Base-by-base conservation (phyloP, 2,888 invertebrate genomes). In the Clusia tigrina region DNA sequence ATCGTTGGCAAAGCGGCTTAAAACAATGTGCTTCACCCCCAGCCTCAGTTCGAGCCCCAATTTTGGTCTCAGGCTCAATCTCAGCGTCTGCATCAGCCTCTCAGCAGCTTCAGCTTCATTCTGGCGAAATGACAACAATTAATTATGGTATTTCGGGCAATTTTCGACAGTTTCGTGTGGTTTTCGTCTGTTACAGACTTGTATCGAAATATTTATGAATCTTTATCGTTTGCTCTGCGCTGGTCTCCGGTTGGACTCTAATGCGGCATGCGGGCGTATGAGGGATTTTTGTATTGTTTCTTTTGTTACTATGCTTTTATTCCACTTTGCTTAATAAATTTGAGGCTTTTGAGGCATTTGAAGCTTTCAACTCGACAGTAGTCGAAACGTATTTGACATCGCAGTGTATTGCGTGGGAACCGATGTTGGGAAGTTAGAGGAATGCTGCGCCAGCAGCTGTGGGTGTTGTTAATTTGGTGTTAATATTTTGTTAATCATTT, bases 401-500 rank as follows among this genome's bases (percentile, higher is more conserved):
- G 32, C 32, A 32, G 32, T 12, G 10, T 15, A 17, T 48, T 22
- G 48, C 48, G 48, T 48, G 48, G 48, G 48, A 48, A 48, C 22
- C 48, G 48, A 42, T 32, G 32, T 42, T 42, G 42, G 42, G 10
- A 42, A n/a, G 10, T 42, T 20, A 22, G 15, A 48, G 20, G 9
- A 2, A 18, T 48, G 20, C 18, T 48, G 2, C 22, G 48, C 9
- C 18, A 15, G 22, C 48, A 48, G 9, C 22, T 48, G 48, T 48
- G 48, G 48, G 48, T 22, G 48, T 48, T 48, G 48, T 48, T 48
- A 48, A 48, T 48, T 48, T 15, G 48, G 48, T 48, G 48, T 48
- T 48, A 48, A 48, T 48, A 20, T 48, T n/a, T 48, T 48, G 20
- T 18, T 48, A 48, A 48, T 48, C 48, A 22, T 22, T 20, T 48